Base-by-base conservation (phyloP, 1,140 invertebrate species). In the Hylaeus volcanicus region DNA sequence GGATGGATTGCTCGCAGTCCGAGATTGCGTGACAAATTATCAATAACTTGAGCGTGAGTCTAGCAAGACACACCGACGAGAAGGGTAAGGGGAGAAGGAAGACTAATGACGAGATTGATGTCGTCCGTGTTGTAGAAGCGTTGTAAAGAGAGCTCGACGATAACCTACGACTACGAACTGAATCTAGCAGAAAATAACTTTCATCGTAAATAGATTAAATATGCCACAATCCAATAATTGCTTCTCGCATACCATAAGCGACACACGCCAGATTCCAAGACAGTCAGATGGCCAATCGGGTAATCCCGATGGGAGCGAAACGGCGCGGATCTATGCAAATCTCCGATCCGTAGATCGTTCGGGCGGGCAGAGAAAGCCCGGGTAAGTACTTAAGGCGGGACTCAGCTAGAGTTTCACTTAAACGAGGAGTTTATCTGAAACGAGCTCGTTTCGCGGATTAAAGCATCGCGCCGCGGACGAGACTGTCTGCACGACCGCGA, bases 41-140 rank as follows among this genome's bases (percentile, higher is more conserved):
- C 88, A 89, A 88, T 89, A 89, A 89, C 85, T 87, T 85, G 69
- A 74, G 74, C 78, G 48, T 68, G 76, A 87, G 82, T 88, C 79
- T 76, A 82, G 78, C 87, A 83, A 81, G 75, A 85, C 78, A 77
- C 87, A 86, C 74, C 84, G 83, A 85, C 87, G 45, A 63, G 88
- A 82, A 83, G 81, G 69, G 86, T 75, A 66, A 70, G 78, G 84
- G 88, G 81, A 88, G 84, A 82, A 84, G 86, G 88, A 89, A 86
- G 89, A 82, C 88, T 88, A 91, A 90, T 90, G 88, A 91, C 85
- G 87, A 90, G 89, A 87, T 90, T 88, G 86, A 87, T 87, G 86
- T 84, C 81, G 81, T 72, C 65, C 81, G 63, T 41, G 77, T 41
- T 55, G 76, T 79, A 86, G 73, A 74, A 85, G 85, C 84, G 84